phyloP scores from a whole-genome alignment of 53 echinoderm and acorn worm species.

The Arbacia lixula region DNA sequence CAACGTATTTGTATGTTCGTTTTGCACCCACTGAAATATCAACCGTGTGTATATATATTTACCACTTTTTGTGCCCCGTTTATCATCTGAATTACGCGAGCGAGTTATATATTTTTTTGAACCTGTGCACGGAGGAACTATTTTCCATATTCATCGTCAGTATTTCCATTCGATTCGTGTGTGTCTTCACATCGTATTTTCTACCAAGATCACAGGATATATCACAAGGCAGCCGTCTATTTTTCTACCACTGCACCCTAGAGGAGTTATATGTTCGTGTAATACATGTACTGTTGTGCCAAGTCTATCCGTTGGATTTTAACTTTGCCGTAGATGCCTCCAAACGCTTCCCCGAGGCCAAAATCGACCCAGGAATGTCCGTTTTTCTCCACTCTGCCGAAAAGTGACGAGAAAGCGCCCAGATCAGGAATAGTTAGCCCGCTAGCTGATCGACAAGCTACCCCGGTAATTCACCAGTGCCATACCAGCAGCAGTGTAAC shows the following conservation, averaged over 20 bases:
- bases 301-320: not conserved
- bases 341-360: conserved; percentile 21
- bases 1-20: too few relatives aligned
- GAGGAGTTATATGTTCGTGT: too few relatives aligned
- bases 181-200: too few relatives aligned
- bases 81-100: conserved; percentile 40
- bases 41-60: too few relatives aligned
- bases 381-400: conserved; percentile 1
- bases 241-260: conserved; percentile 4
- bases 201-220: too few relatives aligned
- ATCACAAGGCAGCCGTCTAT: conserved; percentile 21
- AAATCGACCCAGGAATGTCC: conserved; percentile 23
- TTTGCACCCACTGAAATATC: not conserved
- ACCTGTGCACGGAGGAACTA: conserved; percentile 13
- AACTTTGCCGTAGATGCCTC: conserved; percentile 40
- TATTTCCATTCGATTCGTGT: too few relatives aligned
- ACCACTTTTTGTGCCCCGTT: not conserved
- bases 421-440: too few relatives aligned
- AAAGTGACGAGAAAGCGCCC: conserved; percentile 20
- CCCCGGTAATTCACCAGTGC: not conserved
- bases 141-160: not conserved
- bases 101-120: conserved; percentile 20
- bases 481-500: not conserved
- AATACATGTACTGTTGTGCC: conserved; percentile 14
- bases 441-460: too few relatives aligned